Conservation (phyloP, 2,113 vertebrate genomes). For the Daubentonia madagascariensis region DNA sequence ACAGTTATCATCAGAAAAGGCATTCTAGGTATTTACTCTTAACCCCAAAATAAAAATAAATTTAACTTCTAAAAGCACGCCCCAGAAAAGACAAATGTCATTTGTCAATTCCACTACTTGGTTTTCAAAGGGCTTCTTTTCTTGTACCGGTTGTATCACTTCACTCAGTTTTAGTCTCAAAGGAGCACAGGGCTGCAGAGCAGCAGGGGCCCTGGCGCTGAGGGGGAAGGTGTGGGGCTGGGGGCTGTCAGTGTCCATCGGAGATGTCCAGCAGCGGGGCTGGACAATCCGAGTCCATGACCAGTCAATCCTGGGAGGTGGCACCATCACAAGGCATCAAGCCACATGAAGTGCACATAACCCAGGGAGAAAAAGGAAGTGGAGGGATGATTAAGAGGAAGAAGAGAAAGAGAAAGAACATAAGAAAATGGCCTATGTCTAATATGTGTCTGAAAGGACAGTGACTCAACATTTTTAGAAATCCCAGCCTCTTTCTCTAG, state of each 20-base stretch:
- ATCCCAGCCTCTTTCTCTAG: not conserved
- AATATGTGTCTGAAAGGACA: not conserved
- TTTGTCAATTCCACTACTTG: not conserved
- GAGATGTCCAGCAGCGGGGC: not conserved
- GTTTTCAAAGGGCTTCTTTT: not conserved
- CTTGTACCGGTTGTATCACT: not conserved
- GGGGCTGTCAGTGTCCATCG: rapidly evolving
- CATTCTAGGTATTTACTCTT: not conserved
- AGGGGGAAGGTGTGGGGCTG: not conserved
- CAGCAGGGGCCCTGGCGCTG: not conserved
- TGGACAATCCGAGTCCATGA: not conserved
- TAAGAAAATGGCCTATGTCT: not conserved
- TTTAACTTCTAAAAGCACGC: not conserved
- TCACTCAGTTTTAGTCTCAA: not conserved
- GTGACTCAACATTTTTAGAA: not conserved
- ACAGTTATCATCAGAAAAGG: not conserved
- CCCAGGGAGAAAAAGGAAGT: not conserved
- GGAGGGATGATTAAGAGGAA: not conserved
- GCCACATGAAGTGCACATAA: not conserved
- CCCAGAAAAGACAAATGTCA: not conserved
- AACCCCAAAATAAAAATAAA: constrained; percentile 11
- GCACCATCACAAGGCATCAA: not conserved
- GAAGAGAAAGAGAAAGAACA: constrained; percentile 23
- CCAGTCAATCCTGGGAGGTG: not conserved
- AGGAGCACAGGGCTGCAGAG: not conserved